Evolutionary conservation across 1,140 invertebrate species (phyloP).

Genomic region (Calliopsis andreniformis): DNA sequence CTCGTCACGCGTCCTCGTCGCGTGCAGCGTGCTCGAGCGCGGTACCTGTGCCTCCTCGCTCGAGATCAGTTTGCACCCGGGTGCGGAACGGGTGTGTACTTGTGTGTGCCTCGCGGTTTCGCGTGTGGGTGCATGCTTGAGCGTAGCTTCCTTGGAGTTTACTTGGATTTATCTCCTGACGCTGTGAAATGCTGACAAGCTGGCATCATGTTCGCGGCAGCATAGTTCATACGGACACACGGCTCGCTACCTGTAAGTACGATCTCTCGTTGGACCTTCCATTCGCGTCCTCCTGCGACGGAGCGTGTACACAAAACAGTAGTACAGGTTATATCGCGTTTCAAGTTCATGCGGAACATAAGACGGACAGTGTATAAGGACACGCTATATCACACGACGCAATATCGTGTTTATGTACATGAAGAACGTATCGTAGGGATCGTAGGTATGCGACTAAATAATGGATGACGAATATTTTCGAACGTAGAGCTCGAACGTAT

Average conservation of each 20-base stretch:
- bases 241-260: slow-evolving; percentile 68
- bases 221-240: slow-evolving; percentile 68
- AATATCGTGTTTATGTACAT: neutral
- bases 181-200: slow-evolving; percentile 76
- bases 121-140: slow-evolving; percentile 23
- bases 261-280: neutral
- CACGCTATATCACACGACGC: neutral
- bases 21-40: neutral
- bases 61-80: slow-evolving; percentile 3
- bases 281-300: neutral
- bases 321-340: slow-evolving; percentile 42
- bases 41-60: neutral
- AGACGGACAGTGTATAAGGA: neutral
- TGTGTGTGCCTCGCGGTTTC: slow-evolving; percentile 22
- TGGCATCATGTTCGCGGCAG: slow-evolving; percentile 68
- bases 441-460: neutral
- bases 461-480: neutral
- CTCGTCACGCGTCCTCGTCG: neutral
- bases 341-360: neutral
- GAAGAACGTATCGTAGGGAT: neutral
- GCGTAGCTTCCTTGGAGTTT: slow-evolving; percentile 52
- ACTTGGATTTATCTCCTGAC: slow-evolving; percentile 56
- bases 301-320: slow-evolving; percentile 14
- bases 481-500: neutral
- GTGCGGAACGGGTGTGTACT: slow-evolving; percentile 17